Evolutionary conservation across 2,888 invertebrate species (phyloP).

Genomic region (Hydrotaea diabolus): DNA sequence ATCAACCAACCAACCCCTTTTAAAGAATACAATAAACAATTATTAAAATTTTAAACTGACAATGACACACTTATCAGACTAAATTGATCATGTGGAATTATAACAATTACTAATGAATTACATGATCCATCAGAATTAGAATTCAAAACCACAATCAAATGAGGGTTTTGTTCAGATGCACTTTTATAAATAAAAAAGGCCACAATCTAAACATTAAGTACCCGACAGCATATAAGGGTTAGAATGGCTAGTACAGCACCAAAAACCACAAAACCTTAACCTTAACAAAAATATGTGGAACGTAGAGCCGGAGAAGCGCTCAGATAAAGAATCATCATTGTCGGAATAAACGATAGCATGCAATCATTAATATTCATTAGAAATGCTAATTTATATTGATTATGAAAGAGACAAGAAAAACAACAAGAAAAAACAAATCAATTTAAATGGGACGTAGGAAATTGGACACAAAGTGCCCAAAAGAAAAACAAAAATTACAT

Average conservation of each 20-base stretch:
- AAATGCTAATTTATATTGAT: constrained; percentile 53
- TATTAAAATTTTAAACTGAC: not conserved
- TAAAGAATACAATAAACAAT: constrained; percentile 11
- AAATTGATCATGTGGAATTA: constrained; percentile 9
- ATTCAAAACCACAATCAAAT: constrained; percentile 1
- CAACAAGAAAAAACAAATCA: constrained; percentile 38
- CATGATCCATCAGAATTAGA: constrained; percentile 6
- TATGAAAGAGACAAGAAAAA: not conserved
- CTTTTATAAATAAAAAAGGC: not conserved
- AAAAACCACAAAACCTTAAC: not conserved
- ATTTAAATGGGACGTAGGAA: constrained; percentile 24
- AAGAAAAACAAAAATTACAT: not conserved
- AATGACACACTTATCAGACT: constrained; percentile 25
- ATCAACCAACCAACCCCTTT: no score
- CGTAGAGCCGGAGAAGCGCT: not conserved
- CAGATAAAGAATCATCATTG: not conserved
- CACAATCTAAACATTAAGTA: not conserved
- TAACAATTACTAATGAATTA: constrained; percentile 15
- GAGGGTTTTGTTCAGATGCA: not conserved
- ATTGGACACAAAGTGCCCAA: constrained; percentile 1
- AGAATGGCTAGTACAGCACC: not conserved
- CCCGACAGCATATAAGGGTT: not conserved
- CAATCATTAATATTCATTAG: constrained; percentile 46
- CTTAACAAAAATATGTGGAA: constrained; percentile 16
- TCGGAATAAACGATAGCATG: no score